Evolutionary conservation across 2,113 vertebrate genomes (phyloP), one percentile per base, ranked within the genome.

Genomic region (Lepus americanus): DNA sequence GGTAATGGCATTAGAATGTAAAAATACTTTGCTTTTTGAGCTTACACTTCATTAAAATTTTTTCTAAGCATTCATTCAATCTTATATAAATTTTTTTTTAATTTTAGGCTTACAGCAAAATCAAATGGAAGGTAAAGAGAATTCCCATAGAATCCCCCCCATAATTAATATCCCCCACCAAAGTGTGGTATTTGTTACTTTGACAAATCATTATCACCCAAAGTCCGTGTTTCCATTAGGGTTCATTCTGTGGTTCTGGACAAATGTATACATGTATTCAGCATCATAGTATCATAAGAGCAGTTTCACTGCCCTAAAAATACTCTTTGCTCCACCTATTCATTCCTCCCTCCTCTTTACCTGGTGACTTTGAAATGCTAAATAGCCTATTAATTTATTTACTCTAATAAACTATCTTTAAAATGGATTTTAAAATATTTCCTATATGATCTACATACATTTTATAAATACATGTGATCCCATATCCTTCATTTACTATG

Each of bases 1-100:
- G 53, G 36, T 79, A 85, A 91, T 94, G 33, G 63, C 96, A 77
- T 83, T 96, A 87, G 70, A 95, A 95, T 96, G 90, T 95, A 95
- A 92, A 97, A 97, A 95, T 72, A 95, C 77, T 10, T 55, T 31
- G 31, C 63, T 94, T 95, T 96, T 94, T 90, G 82, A 9, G 0
- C 39, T 64, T 79, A 16, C 95, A 10, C 79, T 92, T 67, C 77
- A 31, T 20, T 89, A 29, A 96, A 51, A 2, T 29, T 33, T 91
- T 77, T 70, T 95, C 89, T 89, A 78, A 77, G 17, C 6, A 36
- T 72, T 49, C 82, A 66, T 59, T 90, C 8, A 85, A 87, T 93
- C 70, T 53, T 94, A 31, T 87, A 86, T 64, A 53, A 23, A 25
- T 10, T 87, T 89, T 36, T 33, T 83, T 93, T 90, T 84, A 84